Base-by-base conservation (phyloP, 2,113 vertebrate genomes). In the Hippocampus barbouri region DNA sequence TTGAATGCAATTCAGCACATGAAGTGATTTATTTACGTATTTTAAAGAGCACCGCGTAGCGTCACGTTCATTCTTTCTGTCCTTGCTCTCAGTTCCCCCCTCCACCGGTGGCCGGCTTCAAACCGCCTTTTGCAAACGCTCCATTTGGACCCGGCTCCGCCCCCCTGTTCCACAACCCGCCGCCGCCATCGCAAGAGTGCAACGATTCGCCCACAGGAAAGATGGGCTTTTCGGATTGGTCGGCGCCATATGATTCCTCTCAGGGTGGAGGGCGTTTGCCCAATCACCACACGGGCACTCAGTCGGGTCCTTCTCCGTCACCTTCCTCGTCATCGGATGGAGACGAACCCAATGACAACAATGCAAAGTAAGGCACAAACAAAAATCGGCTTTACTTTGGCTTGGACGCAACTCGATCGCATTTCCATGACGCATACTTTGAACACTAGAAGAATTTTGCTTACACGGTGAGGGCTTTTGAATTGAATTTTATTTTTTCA, bases 261-360 rank as follows among this genome's bases (percentile, higher is more conserved):
- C 91, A 93, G 87, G 86, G 85, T 38, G 90, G 91, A 66, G 89
- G 54, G 71, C 92, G 93, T 80, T 87, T 94, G 83, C 90, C 92
- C 78, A 95, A 93, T 89, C 92, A 93, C 79, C 93, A 94, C 83
- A 72, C 92, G 68, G 83, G 87, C 79, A 76, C 91, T 69, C 91
- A 93, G 69, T 92, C 94, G 61, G 94, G 89, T 60, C 91, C 92
- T 68, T 93, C 93, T 45, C 95, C 95, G 10, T 95, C 94, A 15
- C 93, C 94, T 6, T 94, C 94, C 23, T 96, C 95, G 0, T 96
- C 95, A 60, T 95, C 94, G 10, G 94, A 95, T 72, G 93, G 91
- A 84, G 95, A 97, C 57, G 94, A 96, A 57, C 93, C 93, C 80
- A 94, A 94, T 64, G 93, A 95, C 87, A 89, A 86, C 80, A 92